phyloP scores from a whole-genome alignment of 2,888 invertebrate species.

The Hedychridium roseum region DNA sequence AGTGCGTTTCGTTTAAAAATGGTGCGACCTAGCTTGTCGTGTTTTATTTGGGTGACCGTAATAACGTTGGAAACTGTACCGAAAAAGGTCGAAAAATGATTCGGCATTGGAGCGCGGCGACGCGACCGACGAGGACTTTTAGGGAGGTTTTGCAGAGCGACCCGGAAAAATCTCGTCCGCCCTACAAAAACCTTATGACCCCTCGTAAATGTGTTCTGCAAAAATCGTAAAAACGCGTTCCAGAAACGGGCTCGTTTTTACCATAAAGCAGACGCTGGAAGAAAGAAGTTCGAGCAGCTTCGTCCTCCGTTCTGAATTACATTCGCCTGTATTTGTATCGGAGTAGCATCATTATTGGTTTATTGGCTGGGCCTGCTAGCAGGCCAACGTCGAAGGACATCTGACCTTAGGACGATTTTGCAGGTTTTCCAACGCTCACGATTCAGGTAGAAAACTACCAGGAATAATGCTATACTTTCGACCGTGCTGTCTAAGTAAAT shows the following conservation, averaged over 20 bases:
- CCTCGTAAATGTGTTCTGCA: constrained; percentile 35
- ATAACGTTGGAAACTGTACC: constrained; percentile 58
- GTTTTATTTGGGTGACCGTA: constrained; percentile 61
- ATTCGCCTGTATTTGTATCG: constrained; percentile 56
- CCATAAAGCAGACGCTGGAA: constrained; percentile 34
- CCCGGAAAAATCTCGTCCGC: constrained; percentile 41
- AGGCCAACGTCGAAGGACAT: constrained; percentile 40
- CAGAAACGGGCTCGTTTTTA: constrained; percentile 45
- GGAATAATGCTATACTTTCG: no score
- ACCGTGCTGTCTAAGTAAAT: no score
- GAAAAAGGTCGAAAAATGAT: constrained; percentile 45
- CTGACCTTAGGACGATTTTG: constrained; percentile 5
- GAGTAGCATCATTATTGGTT: constrained; percentile 53
- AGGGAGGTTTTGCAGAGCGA: neutral
- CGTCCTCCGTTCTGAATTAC: constrained; percentile 48
- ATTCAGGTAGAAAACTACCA: no score
- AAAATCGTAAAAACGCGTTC: constrained; percentile 55
- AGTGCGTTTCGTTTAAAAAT: constrained; percentile 52
- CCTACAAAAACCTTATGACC: constrained; percentile 53
- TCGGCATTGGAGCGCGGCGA: no score
- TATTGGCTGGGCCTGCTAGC: constrained; percentile 38
- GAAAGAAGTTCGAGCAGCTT: neutral
- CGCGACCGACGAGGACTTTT: neutral
- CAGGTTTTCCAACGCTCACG: constrained; percentile 14
- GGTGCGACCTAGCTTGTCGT: constrained; percentile 37